Evolutionary conservation across 2,797 vertebrate genomes (phyloP), one percentile per base, ranked within the genome.

Genomic region (Rhinogobio ventralis): DNA sequence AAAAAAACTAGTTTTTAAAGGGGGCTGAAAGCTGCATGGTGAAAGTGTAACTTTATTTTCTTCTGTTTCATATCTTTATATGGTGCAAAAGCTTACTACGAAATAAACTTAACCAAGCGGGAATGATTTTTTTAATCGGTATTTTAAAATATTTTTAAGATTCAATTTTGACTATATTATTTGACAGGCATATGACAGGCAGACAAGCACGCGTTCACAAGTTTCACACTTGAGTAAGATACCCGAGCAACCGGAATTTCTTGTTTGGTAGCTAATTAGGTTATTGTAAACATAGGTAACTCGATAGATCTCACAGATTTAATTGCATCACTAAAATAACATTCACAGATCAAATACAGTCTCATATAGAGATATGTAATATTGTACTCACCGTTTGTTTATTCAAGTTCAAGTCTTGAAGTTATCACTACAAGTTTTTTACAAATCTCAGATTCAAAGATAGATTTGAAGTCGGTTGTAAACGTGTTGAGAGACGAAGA

Each of bases 381-480:
- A 9, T 55, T 30, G 17, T 23, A 77, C 82, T 83, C 64, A 77
- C 73, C 73, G 7, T 15, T 55, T 7, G 20, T 83, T 68, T n/a
- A 30, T 33, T 69, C 60, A 13, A 39, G 19, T 55, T n/a, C 11
- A 77, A 51, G 28, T 46, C 11, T 68, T 77, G 13, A 55, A 3
- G 5, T 39, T 83, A 20, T 60, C 49, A 28, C 45, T 30, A 30
- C 20, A 23, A 46, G 4, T 57, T 28, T 20, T 39, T 17, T n/a
- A n/a, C 10, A 67, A 33, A 55, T 74, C 7, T 67, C 4, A 39
- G 62, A 67, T 84, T 71, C 14, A 69, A 19, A 39, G 10, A 25
- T 25, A 23, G 42, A 75, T 66, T 51, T 20, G 10, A 13, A 66
- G 51, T 64, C 19, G 13, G 42, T 53, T 6, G 30, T 17, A 7